Percentiles rank a stretch among this genome's conserved stretches.
phyloP scores from a whole-genome alignment of 2,888 invertebrate genomes.

The Heterodera filipjevi region DNA sequence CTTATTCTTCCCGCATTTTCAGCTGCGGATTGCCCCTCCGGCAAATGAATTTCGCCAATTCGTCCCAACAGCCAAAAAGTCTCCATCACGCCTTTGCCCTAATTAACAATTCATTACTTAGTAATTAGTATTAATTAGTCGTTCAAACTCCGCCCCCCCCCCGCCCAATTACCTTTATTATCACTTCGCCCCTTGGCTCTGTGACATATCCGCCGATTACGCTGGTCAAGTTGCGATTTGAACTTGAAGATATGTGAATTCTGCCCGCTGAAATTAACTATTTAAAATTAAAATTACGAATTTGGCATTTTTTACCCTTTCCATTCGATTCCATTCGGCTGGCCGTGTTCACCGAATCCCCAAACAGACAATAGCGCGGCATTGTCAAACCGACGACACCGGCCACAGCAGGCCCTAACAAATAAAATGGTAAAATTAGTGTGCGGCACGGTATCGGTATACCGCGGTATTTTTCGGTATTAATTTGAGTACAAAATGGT shows the following conservation, averaged over 20 bases:
- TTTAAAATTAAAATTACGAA: neutral
- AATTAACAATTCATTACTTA: neutral
- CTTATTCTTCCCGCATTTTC: neutral
- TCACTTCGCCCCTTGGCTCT: slow-evolving; percentile 34
- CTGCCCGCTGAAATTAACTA: slow-evolving; percentile 26
- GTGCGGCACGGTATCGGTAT: too few relatives aligned
- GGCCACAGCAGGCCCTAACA: slow-evolving; percentile 45
- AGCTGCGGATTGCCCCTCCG: neutral
- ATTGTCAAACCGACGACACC: slow-evolving; percentile 41
- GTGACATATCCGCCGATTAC: slow-evolving; percentile 33
- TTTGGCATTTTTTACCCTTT: slow-evolving; percentile 45
- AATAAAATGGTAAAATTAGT: too few relatives aligned
- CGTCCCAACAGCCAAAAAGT: slow-evolving; percentile 53
- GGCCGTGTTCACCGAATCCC: slow-evolving; percentile 62
- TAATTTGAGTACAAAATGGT: too few relatives aligned
- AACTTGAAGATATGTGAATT: slow-evolving; percentile 29
- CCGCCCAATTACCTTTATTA: slow-evolving; percentile 23
- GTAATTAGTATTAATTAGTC: neutral
- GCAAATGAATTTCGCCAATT: neutral
- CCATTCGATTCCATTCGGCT: slow-evolving; percentile 62
- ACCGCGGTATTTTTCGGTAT: too few relatives aligned
- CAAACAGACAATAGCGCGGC: slow-evolving; percentile 59
- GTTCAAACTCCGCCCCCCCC: too few relatives aligned
- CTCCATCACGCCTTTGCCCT: slow-evolving; percentile 52
- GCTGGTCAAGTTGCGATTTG: slow-evolving; percentile 31